These are phyloP conservation scores for Botia almorhae DNA, from an alignment of 2,797 vertebrate genomes.

Conservation along the genomic window DNA sequence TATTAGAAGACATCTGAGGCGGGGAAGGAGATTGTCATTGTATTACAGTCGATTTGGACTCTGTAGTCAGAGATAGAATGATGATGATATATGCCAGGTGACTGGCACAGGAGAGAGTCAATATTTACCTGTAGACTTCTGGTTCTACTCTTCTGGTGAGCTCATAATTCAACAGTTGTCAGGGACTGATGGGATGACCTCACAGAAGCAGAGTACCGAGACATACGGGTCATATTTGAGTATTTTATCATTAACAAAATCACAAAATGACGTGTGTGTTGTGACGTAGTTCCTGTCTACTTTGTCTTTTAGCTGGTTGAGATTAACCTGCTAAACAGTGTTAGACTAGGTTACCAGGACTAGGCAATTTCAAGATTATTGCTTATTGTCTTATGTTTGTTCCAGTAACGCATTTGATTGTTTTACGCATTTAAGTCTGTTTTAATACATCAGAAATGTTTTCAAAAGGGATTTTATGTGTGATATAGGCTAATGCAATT, in stretches of 20 bases:
- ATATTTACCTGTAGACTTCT: neutral
- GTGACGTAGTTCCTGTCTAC: too few species aligned
- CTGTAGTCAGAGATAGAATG: neutral
- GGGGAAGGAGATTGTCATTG: neutral
- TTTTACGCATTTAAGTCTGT: too few species aligned
- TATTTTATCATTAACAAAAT: too few species aligned
- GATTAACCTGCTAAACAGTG: neutral
- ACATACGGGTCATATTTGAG: neutral
- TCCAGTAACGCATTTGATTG: too few species aligned
- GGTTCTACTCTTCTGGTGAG: neutral
- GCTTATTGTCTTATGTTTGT: too few species aligned
- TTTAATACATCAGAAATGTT: too few species aligned
- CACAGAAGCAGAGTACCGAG: neutral
- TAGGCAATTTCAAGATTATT: too few species aligned
- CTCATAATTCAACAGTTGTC: constrained; percentile 24
- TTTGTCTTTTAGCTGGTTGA: too few species aligned
- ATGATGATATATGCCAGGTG: neutral
- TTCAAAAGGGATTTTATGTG: too few species aligned
- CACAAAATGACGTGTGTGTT: too few species aligned
- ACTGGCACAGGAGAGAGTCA: neutral
- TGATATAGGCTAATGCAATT: too few species aligned
- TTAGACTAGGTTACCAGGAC: neutral
- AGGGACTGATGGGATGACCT: neutral
- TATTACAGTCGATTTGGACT: constrained; percentile 1
- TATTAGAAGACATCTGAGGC: neutral